Evolutionary conservation across 2,113 vertebrate species (phyloP).

Genomic region (Progne subis): DNA sequence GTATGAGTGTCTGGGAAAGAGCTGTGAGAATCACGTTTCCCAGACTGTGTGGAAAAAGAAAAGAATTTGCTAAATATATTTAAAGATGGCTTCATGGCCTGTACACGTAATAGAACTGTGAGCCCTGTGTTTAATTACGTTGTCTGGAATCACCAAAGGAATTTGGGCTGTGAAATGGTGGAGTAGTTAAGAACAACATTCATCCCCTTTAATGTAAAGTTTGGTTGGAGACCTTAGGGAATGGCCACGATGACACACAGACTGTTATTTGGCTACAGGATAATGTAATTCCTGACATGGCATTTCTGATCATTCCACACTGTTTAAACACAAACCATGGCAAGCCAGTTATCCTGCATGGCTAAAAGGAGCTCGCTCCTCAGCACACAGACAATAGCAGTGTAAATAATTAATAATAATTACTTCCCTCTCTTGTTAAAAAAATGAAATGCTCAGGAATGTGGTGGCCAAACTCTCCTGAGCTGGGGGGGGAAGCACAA

Average conservation of each 20-base stretch:
- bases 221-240: background rate
- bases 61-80: slow-evolving; percentile 50
- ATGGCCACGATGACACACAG: background rate
- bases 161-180: background rate
- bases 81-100: slow-evolving; percentile 18
- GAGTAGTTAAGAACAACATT: background rate
- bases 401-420: background rate
- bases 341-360: background rate
- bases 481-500: background rate
- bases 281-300: background rate
- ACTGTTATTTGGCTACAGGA: background rate
- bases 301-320: background rate
- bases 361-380: background rate
- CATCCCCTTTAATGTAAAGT: background rate
- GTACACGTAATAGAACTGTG: background rate
- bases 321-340: background rate
- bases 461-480: background rate
- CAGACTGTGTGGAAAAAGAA: slow-evolving; percentile 20
- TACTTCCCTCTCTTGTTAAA: background rate
- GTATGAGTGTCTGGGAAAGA: slow-evolving; percentile 47
- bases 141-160: slow-evolving; percentile 33
- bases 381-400: background rate
- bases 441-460: fast-evolving
- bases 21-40: slow-evolving; percentile 42
- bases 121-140: slow-evolving; percentile 15